These are phyloP conservation scores for Mastigias papua DNA, from an alignment of 30 jellyfish, hydroid and myxozoan genomes.

Conservation along the genomic window DNA sequence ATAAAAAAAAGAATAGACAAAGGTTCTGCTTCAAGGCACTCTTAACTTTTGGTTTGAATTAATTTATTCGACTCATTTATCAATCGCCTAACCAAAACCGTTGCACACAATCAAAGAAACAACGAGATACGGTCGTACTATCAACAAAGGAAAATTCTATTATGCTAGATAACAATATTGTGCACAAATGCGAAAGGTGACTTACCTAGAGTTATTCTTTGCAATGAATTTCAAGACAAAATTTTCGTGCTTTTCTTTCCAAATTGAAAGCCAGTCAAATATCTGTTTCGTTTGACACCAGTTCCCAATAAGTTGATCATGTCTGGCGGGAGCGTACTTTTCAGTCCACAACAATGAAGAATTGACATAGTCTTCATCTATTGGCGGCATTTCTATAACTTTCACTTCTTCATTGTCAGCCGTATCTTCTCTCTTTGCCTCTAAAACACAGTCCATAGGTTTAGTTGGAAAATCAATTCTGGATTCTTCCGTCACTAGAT, in stretches of 20 bases:
- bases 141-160: constrained; percentile 15
- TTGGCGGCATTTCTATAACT: constrained; percentile 23
- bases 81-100: no score
- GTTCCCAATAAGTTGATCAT: constrained; percentile 86
- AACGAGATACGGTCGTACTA: not conserved
- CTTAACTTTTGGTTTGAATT: no score
- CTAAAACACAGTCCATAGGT: not conserved
- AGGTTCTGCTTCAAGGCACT: no score
- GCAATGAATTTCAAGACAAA: constrained; percentile 71
- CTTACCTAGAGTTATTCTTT: constrained; percentile 47
- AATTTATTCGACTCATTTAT: no score
- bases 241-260: constrained; percentile 91
- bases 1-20: no score
- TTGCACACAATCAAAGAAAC: not conserved
- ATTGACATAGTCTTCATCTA: constrained; percentile 81
- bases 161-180: not conserved
- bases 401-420: not conserved
- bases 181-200: not conserved
- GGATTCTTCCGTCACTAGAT: not conserved
- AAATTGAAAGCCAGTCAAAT: constrained; percentile 86
- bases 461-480: not conserved
- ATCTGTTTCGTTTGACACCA: constrained; percentile 35
- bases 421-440: not conserved
- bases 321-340: constrained; percentile 87
- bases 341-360: constrained; percentile 93